Percentiles rank a stretch among this genome's conserved stretches.
These are phyloP conservation scores for Drosophila nasuta DNA, from an alignment of 1,140 invertebrate species.

Conservation along the genomic window DNA sequence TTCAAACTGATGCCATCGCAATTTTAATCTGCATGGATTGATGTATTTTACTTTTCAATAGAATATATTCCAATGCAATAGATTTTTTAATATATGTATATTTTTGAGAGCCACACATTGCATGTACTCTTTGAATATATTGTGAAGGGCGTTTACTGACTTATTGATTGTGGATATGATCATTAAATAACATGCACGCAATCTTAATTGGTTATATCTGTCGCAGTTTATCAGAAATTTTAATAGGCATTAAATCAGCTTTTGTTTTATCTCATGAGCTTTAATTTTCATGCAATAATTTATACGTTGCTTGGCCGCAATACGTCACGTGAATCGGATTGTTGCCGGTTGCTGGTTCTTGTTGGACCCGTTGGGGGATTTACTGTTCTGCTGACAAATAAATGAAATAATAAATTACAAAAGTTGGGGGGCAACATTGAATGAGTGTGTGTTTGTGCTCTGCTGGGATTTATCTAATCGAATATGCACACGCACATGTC, in stretches of 20 bases:
- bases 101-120: background rate
- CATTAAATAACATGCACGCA: background rate
- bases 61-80: background rate
- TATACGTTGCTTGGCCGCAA: constrained; percentile 60
- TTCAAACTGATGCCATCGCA: background rate
- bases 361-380: constrained; percentile 39
- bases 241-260: constrained; percentile 62
- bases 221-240: constrained; percentile 30
- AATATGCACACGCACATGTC: constrained; percentile 62
- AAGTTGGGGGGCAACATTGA: constrained; percentile 52
- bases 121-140: background rate
- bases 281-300: constrained; percentile 72
- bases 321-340: constrained; percentile 38
- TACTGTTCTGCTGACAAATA: constrained; percentile 71
- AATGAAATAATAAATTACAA: constrained; percentile 77
- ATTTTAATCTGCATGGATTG: background rate
- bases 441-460: background rate
- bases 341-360: background rate
- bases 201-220: constrained; percentile 21
- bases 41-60: background rate
- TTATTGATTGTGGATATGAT: background rate
- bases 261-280: constrained; percentile 49
- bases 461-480: constrained; percentile 71
- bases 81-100: background rate
- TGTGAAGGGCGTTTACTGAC: background rate